These are phyloP conservation scores for Calameuta pallipes DNA, from an alignment of 2,888 invertebrate species.

Conservation along the genomic window DNA sequence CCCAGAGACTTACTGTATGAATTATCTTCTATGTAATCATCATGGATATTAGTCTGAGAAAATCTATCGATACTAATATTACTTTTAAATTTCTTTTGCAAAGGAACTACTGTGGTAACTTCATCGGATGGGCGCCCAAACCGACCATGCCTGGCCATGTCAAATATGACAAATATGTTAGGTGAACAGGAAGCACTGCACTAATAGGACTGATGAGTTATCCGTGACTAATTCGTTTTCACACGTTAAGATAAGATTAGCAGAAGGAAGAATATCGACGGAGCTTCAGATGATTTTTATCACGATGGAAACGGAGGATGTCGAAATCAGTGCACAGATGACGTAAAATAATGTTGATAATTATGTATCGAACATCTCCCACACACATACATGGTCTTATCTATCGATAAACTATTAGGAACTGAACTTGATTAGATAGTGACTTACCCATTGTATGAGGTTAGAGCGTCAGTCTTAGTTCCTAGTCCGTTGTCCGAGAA, in stretches of 20 bases:
- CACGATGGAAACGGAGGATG: not conserved
- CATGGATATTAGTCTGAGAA: slow-evolving; percentile 52
- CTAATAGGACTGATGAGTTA: slow-evolving; percentile 23
- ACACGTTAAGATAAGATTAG: slow-evolving; percentile 37
- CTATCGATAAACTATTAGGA: not conserved
- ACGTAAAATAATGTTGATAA: not conserved
- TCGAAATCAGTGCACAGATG: not conserved
- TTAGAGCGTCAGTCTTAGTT: slow-evolving; percentile 30
- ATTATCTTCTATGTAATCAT: slow-evolving; percentile 30
- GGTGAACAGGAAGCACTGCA: not conserved
- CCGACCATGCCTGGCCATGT: slow-evolving; percentile 28
- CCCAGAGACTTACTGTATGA: slow-evolving; percentile 38
- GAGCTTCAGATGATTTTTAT: not conserved
- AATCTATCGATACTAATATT: slow-evolving; percentile 53
- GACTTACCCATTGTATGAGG: slow-evolving; percentile 44
- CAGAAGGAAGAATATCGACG: slow-evolving; percentile 5
- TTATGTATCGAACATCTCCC: not conserved
- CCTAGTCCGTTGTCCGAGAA: slow-evolving; percentile 27
- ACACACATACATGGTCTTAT: not conserved
- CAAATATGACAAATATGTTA: not conserved
- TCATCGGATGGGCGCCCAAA: slow-evolving; percentile 21
- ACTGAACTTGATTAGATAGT: not conserved
- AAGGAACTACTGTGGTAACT: slow-evolving; percentile 25
- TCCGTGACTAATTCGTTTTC: slow-evolving; percentile 32
- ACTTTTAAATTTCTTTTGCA: slow-evolving; percentile 46